Percentiles rank a stretch among this genome's conserved stretches.
phyloP scores from a whole-genome alignment of 2,888 invertebrate species.

The Mongoloraphidia duomilia region DNA sequence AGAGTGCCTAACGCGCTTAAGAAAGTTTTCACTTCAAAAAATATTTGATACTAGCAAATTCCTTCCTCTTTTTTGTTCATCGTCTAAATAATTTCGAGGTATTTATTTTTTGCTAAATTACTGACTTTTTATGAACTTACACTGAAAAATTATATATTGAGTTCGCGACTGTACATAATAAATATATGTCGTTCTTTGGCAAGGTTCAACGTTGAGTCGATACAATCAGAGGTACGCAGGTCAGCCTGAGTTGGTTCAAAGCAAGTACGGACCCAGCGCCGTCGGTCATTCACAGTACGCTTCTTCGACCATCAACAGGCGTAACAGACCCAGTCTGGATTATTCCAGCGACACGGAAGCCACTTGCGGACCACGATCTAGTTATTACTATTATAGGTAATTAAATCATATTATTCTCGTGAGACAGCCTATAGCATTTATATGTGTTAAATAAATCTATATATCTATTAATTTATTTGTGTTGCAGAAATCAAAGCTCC shows the following conservation, averaged over 20 bases:
- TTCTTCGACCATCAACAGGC: conserved; percentile 45
- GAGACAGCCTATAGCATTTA: background rate
- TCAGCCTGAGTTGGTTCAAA: conserved; percentile 32
- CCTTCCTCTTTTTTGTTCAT: too few relatives aligned
- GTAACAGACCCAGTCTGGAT: conserved; percentile 66
- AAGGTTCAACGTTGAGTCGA: conserved; percentile 41
- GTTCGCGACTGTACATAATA: too few relatives aligned
- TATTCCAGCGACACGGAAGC: conserved; percentile 94
- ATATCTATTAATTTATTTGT: conserved; percentile 3
- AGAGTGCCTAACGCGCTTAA: too few relatives aligned
- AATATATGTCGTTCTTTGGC: too few relatives aligned
- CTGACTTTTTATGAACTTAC: background rate
- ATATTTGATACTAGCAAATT: too few relatives aligned
- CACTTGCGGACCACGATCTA: conserved; percentile 66
- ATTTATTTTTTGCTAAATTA: background rate
- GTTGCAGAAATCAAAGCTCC: conserved; percentile 26
- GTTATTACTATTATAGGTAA: conserved; percentile 52
- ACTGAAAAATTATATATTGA: too few relatives aligned
- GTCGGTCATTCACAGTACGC: conserved; percentile 34
- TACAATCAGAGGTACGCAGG: conserved; percentile 50
- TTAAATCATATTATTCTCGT: background rate
- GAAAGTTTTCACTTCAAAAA: too few relatives aligned
- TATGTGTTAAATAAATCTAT: background rate
- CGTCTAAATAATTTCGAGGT: too few relatives aligned
- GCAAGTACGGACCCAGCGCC: conserved; percentile 25